These are phyloP conservation scores for Dione juno DNA, from an alignment of 2,888 invertebrate genomes.

Conservation along the genomic window DNA sequence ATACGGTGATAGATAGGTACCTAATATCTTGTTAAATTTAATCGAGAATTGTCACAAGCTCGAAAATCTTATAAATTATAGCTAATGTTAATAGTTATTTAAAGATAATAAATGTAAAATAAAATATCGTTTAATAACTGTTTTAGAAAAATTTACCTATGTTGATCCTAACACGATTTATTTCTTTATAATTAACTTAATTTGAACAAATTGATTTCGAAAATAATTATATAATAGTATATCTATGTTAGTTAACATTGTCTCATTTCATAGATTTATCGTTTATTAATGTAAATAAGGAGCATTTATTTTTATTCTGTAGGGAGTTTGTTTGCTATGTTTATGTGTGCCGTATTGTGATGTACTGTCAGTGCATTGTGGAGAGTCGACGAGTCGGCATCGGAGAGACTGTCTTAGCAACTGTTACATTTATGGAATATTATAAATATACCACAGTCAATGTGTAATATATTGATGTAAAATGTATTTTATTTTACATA, in stretches of 20 bases:
- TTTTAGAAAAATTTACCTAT: conserved; percentile 84
- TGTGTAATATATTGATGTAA: too few species aligned
- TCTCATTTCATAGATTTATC: conserved; percentile 69
- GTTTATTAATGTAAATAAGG: conserved; percentile 71
- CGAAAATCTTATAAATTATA: conserved; percentile 81
- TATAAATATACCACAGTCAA: conserved; percentile 7
- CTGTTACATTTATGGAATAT: neutral
- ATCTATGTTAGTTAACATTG: conserved; percentile 52
- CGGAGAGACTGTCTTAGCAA: conserved; percentile 45
- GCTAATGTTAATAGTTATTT: conserved; percentile 81
- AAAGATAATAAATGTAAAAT: conserved; percentile 77
- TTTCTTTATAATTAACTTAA: conserved; percentile 68
- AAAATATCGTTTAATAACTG: conserved; percentile 76
- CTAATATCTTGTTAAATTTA: conserved; percentile 81
- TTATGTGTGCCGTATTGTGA: conserved; percentile 74
- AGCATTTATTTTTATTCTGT: conserved; percentile 60
- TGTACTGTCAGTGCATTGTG: conserved; percentile 53
- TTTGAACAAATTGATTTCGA: conserved; percentile 69
- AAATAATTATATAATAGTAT: too few species aligned
- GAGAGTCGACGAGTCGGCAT: conserved; percentile 57
- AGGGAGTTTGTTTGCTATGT: conserved; percentile 69
- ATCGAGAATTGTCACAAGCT: conserved; percentile 78
- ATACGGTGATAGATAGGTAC: conserved; percentile 78
- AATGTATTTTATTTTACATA: too few species aligned
- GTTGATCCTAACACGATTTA: conserved; percentile 76